phyloP scores from a whole-genome alignment of 2,888 invertebrate genomes.

The Furcula furcula region DNA sequence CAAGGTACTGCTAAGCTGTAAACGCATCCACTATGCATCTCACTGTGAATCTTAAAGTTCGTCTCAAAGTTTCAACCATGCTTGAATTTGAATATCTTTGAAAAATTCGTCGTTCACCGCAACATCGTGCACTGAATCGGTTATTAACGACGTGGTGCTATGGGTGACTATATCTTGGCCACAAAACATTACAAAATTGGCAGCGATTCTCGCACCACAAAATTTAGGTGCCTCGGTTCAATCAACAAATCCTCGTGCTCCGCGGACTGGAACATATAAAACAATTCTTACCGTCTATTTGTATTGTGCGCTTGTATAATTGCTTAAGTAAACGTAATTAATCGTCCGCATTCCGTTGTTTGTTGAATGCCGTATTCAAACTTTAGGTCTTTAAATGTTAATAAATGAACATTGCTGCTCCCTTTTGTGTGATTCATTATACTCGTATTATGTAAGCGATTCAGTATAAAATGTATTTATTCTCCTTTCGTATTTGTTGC shows the following conservation, averaged over 20 bases:
- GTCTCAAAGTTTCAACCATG: too few species aligned
- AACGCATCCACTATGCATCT: too few species aligned
- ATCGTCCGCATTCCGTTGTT: background rate
- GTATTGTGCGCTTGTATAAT: conserved; percentile 3
- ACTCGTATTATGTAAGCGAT: too few species aligned
- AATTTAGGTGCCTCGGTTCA: conserved; percentile 3
- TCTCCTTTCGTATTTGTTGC: too few species aligned
- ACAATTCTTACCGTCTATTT: conserved; percentile 1
- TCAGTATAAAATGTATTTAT: too few species aligned
- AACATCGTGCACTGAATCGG: conserved; percentile 5
- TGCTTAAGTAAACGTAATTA: conserved; percentile 4
- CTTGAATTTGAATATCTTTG: conserved; percentile 1
- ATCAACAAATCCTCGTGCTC: conserved; percentile 2
- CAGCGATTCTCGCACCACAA: conserved; percentile 3
- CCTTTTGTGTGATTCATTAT: background rate
- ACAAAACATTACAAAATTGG: conserved; percentile 6
- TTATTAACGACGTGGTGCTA: conserved; percentile 9
- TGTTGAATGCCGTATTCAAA: background rate
- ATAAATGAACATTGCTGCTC: background rate
- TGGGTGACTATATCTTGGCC: conserved; percentile 8
- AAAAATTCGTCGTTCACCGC: conserved; percentile 3
- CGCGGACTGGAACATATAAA: conserved; percentile 1
- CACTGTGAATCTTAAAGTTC: too few species aligned
- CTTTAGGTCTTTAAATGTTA: background rate
- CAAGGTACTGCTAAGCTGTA: too few species aligned